phyloP scores from a whole-genome alignment of 2,888 invertebrate genomes.

The Hoplodrina ambigua region DNA sequence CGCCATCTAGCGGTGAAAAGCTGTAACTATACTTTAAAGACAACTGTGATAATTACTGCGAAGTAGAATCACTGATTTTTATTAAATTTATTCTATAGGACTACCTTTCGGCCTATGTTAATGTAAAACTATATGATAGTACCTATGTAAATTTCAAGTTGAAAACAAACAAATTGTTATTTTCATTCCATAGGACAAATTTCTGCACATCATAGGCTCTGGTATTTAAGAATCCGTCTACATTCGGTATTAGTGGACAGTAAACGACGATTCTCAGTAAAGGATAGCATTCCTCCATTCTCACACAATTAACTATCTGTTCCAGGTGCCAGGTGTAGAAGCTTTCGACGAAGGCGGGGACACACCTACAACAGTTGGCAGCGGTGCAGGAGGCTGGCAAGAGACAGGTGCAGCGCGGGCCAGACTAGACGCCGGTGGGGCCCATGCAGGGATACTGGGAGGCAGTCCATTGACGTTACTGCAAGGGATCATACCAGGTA shows the following conservation, averaged over 20 bases:
- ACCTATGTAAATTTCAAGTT: no score
- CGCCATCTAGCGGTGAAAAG: conserved; percentile 37
- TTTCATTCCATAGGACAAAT: no score
- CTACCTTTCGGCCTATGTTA: no score
- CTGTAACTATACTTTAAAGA: neutral
- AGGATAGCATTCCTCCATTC: neutral
- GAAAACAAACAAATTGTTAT: no score
- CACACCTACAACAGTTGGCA: conserved; percentile 34
- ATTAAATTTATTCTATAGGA: no score
- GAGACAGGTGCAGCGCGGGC: conserved; percentile 74
- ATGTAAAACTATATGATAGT: no score
- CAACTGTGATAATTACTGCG: neutral
- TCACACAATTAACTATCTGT: neutral
- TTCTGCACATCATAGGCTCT: no score
- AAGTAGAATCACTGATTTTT: no score
- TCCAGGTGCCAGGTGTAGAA: conserved; percentile 85
- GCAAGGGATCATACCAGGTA: conserved; percentile 96
- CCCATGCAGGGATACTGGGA: conserved; percentile 88
- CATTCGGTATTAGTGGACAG: neutral
- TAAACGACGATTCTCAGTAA: neutral
- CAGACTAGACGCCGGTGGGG: conserved; percentile 79
- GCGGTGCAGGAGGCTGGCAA: conserved; percentile 61
- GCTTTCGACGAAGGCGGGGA: conserved; percentile 65
- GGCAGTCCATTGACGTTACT: conserved; percentile 93
- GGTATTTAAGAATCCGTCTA: neutral